Base-by-base conservation (phyloP, 1,140 invertebrate genomes). In the Zaprionus capensis region DNA sequence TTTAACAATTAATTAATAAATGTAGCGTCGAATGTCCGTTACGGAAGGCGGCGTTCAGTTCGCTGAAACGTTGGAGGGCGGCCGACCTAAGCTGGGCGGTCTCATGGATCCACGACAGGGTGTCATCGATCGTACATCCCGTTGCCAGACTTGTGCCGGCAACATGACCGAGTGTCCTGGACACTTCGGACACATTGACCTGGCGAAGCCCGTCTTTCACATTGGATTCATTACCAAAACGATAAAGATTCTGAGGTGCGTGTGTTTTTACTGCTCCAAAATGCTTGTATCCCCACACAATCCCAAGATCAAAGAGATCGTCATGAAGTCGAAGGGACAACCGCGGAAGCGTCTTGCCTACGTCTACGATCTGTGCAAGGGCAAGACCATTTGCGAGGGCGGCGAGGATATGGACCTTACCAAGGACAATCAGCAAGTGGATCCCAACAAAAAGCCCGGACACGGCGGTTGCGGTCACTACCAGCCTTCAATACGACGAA, bases 101-200 rank as follows among this genome's bases (percentile, higher is more conserved):
- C 95, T 99, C 46, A 99, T 99, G 98, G 99, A 99, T 93, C 99
- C 99, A 1, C 94, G 99, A 31, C 99, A 99, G 94, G 99, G 99
- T 71, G 98, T 99, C 12, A 97, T 99, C 24, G 99, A 99, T 91
- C 95, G 98, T 78, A 96, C 95, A 77, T 97, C 97, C 20, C 94
- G 98, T 56, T 99, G 99, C 93, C 98, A 99, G 93, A 99, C 99
- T 0, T 99, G 99, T 94, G 98, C 98, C 59, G 99, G 97, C 24
- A 99, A 98, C 85, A 98, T 99, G 97, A 97, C 97, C 2, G 98
- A 99, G 93, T 99, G 99, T 93, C 98, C 99, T 17, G 99, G 99
- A 1, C 99, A 99, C 93, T 99, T 99, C 94, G 99, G 99, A n/a
- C 99, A 99, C 92, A 97, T 99, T 76, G 98, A 99, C 93, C 94